Evolutionary conservation across 1,140 invertebrate genomes (phyloP), one percentile per base, ranked within the genome.

Genomic region (Propsilocerus akamusi): DNA sequence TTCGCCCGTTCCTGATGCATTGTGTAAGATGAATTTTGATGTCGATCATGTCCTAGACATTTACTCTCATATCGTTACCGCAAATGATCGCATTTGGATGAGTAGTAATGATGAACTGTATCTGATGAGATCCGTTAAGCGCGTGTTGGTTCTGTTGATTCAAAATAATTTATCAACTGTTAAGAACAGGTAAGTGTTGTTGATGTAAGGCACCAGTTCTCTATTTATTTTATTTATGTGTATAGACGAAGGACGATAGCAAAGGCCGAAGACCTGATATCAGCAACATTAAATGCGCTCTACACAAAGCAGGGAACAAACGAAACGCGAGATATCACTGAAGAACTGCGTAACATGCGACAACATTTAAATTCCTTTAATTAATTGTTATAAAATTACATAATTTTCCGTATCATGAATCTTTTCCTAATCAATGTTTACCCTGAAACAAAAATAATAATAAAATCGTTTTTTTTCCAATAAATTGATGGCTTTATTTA

Each of bases 81-180:
- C 79, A 56, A 81, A 83, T 59, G 81, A 84, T 58, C 71, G 80
- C 51, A 75, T 78, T 51, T 86, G 83, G 82, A 66, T 81, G 46
- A 76, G 75, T 23, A 77, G 82, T 67, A 80, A 81, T 17, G 81
- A 85, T 58, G 81, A 86, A 65, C 78, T 80, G 63, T 81, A 86
- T 67, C 67, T 83, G 25, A 78, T 81, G 49, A 73, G 77, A 63
- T 79, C 76, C 0, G 77, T 78, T 24, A 74, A 76, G 28, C 71
- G 72, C 56, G 67, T 85, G 55, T 72, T 85, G 48, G 72, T 72
- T 37, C 68, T 72, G 32, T 75, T 83, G 37, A 57, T 55, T 46
- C 61, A 56, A 52, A 52, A 58, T 4, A 55, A 56, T 48, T 52
- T 59, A 20, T 56, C 59, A 46, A 61, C 52, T 51, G 55, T 54